Percentiles rank a stretch among this genome's conserved stretches.
phyloP scores from a whole-genome alignment of 2,113 vertebrate species.

The Illadopsis cleaveri region DNA sequence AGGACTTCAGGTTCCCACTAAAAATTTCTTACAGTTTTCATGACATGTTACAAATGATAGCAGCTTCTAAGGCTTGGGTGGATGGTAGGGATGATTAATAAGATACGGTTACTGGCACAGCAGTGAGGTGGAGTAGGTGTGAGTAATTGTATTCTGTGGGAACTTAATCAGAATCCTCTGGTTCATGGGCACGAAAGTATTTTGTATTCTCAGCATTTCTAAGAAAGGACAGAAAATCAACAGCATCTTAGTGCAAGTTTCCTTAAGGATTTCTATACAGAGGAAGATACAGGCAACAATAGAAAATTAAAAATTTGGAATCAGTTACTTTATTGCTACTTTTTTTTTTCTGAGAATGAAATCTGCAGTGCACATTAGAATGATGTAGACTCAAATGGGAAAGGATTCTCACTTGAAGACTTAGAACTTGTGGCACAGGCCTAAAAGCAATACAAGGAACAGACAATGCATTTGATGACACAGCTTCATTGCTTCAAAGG shows the following conservation, averaged over 20 bases:
- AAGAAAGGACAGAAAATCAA: background rate
- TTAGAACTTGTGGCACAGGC: background rate
- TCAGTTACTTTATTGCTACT: background rate
- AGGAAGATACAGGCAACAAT: background rate
- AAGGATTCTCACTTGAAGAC: background rate
- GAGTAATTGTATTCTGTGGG: conserved; percentile 19
- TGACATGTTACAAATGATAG: background rate
- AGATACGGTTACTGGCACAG: background rate
- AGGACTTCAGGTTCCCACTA: background rate
- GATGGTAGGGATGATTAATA: background rate
- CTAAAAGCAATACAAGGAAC: background rate
- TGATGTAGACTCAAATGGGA: background rate
- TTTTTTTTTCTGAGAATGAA: background rate
- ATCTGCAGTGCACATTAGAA: background rate
- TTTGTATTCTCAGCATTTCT: background rate
- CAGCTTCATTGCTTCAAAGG: background rate
- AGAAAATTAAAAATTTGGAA: background rate
- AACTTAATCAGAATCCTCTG: background rate
- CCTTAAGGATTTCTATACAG: background rate
- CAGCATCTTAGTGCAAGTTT: background rate
- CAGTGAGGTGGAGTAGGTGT: conserved; percentile 2
- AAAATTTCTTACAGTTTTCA: background rate
- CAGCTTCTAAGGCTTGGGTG: background rate
- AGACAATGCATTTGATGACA: background rate
- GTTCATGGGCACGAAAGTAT: background rate